Base-by-base conservation (phyloP, 2,888 invertebrate genomes). In the Lasioglossum marginatum region DNA sequence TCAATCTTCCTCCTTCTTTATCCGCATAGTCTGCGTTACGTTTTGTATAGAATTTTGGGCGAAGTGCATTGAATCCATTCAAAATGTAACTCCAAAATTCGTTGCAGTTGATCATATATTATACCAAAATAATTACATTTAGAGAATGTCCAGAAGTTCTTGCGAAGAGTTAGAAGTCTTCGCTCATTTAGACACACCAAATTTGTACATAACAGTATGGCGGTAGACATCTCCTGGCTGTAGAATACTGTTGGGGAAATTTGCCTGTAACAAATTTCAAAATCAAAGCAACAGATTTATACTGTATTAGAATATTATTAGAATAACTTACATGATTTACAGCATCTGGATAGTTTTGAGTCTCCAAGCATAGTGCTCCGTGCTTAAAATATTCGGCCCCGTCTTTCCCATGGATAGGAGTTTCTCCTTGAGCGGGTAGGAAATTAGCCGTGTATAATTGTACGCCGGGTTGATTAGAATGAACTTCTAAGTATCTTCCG, bases 291-390 rank as follows among this genome's bases (percentile, higher is more conserved):
- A 45, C n/a, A 27, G 10, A 27, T 74, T 63, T 12, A 19, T 2
- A 19, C 2, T 31, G 16, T 31, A 63, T 16, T 31, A n/a, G n/a
- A n/a, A n/a, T n/a, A n/a, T n/a, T n/a, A n/a, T n/a, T n/a, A n/a
- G n/a, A n/a, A 34, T 70, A n/a, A 71, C 96, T 96, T 95, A 97
- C 97, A 94, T 98, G 97, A 95, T 99, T 98, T 0, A 98, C 96
- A 19, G 98, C 98, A 95, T 99, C 98, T 0, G 99, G 99, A 95
- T 97, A 99, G 94, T 98, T 98, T 95, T 99, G 99, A 0, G 99
- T 98, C 96, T 99, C 98, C 78, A 99, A 95, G 93, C 98, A 98
- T 92, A 99, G 97, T 3, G 97, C 98, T 0, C 97, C 97, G 92
- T 98, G 98, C 88, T 97, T 97, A 81, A 96, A 96, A 93, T 99